These are phyloP conservation scores for Volucella bombylans DNA, from an alignment of 2,888 invertebrate genomes.

Conservation along the genomic window DNA sequence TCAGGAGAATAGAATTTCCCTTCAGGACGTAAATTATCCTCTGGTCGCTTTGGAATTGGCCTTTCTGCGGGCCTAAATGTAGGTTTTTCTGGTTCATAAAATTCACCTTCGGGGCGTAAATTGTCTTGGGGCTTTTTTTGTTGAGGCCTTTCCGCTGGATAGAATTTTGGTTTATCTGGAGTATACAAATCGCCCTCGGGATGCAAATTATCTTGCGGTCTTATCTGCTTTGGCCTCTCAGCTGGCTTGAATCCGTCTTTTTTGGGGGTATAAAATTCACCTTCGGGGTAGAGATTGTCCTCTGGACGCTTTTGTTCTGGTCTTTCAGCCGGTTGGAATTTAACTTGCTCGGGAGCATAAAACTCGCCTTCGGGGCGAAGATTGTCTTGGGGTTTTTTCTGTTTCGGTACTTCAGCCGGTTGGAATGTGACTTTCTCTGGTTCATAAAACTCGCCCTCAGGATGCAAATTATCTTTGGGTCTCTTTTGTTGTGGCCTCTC, in stretches of 20 bases:
- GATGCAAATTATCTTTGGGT: slow-evolving; percentile 83
- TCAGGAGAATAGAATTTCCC: slow-evolving; percentile 81
- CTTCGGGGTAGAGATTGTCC: slow-evolving; percentile 86
- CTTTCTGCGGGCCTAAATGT: slow-evolving; percentile 83
- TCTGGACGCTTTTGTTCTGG: slow-evolving; percentile 84
- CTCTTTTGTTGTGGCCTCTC: slow-evolving; percentile 82
- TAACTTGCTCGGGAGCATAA: slow-evolving; percentile 82
- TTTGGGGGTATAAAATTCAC: slow-evolving; percentile 80
- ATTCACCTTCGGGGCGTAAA: slow-evolving; percentile 85
- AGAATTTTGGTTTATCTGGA: slow-evolving; percentile 83
- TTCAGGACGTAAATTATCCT: slow-evolving; percentile 85
- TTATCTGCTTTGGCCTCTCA: slow-evolving; percentile 82
- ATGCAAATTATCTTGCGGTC: slow-evolving; percentile 83
- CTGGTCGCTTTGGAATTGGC: slow-evolving; percentile 81
- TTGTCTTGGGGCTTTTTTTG: slow-evolving; percentile 84
- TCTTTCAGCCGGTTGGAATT: slow-evolving; percentile 83
- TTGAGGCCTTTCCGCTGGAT: slow-evolving; percentile 83
- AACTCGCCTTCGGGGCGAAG: slow-evolving; percentile 83
- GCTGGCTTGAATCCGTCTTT: slow-evolving; percentile 82
- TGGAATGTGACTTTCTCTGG: slow-evolving; percentile 82
- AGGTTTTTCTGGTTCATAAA: slow-evolving; percentile 82
- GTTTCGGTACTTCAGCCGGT: slow-evolving; percentile 83
- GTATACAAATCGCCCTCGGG: slow-evolving; percentile 85
- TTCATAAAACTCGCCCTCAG: slow-evolving; percentile 85
- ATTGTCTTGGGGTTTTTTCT: slow-evolving; percentile 84